Conservation (phyloP, 2,113 vertebrate species). For the Scomber scombrus region DNA sequence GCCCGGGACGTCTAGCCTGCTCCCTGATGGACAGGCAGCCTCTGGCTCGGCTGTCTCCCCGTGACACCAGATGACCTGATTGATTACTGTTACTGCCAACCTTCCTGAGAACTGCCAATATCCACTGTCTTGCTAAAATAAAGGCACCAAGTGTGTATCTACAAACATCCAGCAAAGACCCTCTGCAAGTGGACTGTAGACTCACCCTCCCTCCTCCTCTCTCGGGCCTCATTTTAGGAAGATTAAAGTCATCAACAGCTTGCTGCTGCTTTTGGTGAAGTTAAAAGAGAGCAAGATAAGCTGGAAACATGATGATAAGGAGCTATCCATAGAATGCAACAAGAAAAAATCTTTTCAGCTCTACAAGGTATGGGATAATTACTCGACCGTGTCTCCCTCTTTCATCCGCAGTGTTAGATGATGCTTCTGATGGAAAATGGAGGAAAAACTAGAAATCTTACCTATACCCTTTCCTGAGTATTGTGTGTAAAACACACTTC, state of each 20-base stretch:
- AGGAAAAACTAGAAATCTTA: slow-evolving; percentile 39
- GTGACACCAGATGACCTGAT: slow-evolving; percentile 77
- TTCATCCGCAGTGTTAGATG: slow-evolving; percentile 52
- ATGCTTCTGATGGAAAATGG: slow-evolving; percentile 27
- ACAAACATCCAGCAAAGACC: slow-evolving; percentile 52
- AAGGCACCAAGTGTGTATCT: slow-evolving; percentile 70
- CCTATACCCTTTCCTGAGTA: not conserved
- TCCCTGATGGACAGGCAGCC: slow-evolving; percentile 73
- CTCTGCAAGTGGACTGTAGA: slow-evolving; percentile 23
- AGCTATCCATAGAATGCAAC: slow-evolving; percentile 46
- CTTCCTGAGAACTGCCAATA: slow-evolving; percentile 80
- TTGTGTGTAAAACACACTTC: slow-evolving; percentile 38
- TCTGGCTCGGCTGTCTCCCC: slow-evolving; percentile 70
- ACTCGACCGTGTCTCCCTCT: slow-evolving; percentile 28
- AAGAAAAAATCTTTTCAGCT: slow-evolving; percentile 35
- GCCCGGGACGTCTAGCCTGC: slow-evolving; percentile 47
- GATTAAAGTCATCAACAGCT: slow-evolving; percentile 69
- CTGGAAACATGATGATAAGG: slow-evolving; percentile 58
- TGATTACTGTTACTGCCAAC: slow-evolving; percentile 80
- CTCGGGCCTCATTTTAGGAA: slow-evolving; percentile 60
- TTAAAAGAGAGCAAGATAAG: slow-evolving; percentile 66
- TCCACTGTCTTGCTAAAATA: slow-evolving; percentile 70
- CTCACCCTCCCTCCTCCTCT: slow-evolving; percentile 17
- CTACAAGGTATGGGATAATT: slow-evolving; percentile 67
- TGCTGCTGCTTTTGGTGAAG: slow-evolving; percentile 51